Evolutionary conservation across 2,797 vertebrate species (phyloP).

Genomic region (Chelidonichthys spinosus): DNA sequence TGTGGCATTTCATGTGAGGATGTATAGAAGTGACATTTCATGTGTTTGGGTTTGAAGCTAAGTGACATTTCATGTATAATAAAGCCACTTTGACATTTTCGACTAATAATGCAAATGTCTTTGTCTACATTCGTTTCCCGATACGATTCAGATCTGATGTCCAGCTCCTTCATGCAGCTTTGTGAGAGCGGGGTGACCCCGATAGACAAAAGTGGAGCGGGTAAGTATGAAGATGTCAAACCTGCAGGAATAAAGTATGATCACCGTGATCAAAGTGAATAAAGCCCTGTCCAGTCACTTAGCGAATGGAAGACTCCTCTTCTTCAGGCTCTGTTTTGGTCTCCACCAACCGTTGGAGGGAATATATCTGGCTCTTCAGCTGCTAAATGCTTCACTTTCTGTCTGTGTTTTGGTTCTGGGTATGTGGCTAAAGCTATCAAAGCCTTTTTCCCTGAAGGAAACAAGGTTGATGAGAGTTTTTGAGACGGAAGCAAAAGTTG

Average conservation of each 20-base stretch:
- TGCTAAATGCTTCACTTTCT: background rate
- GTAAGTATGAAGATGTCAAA: conserved; percentile 11
- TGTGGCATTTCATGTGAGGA: conserved; percentile 64
- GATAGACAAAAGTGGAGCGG: conserved; percentile 10
- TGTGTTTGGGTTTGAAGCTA: conserved; percentile 58
- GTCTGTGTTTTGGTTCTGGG: background rate
- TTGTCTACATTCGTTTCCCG: conserved; percentile 39
- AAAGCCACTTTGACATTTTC: conserved; percentile 69
- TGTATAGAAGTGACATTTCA: conserved; percentile 67
- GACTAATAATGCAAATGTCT: conserved; percentile 49
- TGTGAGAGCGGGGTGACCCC: conserved; percentile 2
- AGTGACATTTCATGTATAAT: conserved; percentile 73
- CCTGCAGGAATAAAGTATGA: background rate
- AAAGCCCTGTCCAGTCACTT: background rate
- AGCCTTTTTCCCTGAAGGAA: background rate
- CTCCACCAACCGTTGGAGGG: background rate
- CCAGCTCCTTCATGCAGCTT: conserved; percentile 1
- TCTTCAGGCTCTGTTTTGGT: background rate
- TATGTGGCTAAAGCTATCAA: background rate
- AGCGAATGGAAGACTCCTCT: background rate
- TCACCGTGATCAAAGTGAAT: background rate
- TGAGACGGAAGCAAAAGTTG: background rate
- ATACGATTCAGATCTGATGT: conserved; percentile 6
- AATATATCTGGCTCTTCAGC: background rate
- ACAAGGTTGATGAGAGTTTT: background rate